Evolutionary conservation across 2,888 invertebrate genomes (phyloP).

Genomic region (Xestia ashworthii): DNA sequence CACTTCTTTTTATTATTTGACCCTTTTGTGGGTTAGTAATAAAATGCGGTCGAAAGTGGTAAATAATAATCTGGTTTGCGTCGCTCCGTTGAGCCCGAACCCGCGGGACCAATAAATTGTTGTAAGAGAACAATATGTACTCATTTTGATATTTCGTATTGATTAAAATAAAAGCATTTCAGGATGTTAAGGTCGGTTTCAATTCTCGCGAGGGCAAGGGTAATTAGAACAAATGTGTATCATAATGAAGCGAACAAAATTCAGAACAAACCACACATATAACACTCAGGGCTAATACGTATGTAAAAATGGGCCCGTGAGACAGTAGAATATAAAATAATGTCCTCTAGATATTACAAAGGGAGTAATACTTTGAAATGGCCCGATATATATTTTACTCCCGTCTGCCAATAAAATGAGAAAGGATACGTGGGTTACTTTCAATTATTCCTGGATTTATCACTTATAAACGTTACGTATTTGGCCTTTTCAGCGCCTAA

Average conservation of each 20-base stretch:
- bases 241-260: conserved; percentile 60
- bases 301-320: conserved; percentile 52
- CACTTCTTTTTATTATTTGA: conserved; percentile 78
- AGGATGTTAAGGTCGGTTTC: conserved; percentile 58
- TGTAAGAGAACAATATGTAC: conserved; percentile 69
- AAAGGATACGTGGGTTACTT: conserved; percentile 56
- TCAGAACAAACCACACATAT: conserved; percentile 49
- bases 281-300: conserved; percentile 41
- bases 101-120: conserved; percentile 73
- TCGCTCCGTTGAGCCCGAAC: conserved; percentile 69
- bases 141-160: conserved; percentile 74
- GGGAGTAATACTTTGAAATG: conserved; percentile 47
- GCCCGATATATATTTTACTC: conserved; percentile 58
- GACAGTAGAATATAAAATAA: conserved; percentile 62
- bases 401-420: conserved; percentile 58
- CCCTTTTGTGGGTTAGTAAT: conserved; percentile 75
- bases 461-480: conserved; percentile 48
- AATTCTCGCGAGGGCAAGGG: conserved; percentile 57
- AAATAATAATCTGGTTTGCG: conserved; percentile 78
- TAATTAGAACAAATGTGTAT: conserved; percentile 67
- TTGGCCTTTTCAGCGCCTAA: conserved; percentile 47
- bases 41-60: conserved; percentile 78
- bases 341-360: conserved; percentile 48
- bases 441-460: conserved; percentile 59
- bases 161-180: conserved; percentile 70